Conservation (phyloP, 2,888 invertebrate species). For the Drosophila atripex region DNA sequence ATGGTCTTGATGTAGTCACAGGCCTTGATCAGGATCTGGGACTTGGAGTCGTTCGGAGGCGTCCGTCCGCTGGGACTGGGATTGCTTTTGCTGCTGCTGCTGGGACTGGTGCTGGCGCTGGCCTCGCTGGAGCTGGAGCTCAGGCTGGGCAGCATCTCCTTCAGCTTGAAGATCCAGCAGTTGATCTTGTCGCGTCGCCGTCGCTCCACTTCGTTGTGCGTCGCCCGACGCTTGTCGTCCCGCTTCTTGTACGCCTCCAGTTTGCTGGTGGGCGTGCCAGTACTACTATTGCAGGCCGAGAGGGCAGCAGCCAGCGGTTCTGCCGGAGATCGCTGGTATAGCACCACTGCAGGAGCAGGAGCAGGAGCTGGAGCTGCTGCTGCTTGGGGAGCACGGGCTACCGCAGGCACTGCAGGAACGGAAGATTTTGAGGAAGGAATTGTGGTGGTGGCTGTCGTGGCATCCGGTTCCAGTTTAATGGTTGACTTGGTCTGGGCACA, state of each 20-base stretch:
- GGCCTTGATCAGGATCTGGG: conserved; percentile 96
- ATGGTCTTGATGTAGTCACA: conserved; percentile 96
- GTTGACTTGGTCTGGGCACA: conserved; percentile 36
- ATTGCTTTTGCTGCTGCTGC: conserved; percentile 32
- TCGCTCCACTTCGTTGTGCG: conserved; percentile 98
- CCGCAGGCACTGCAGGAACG: background rate
- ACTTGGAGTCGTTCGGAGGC: conserved; percentile 91
- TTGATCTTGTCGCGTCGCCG: conserved; percentile 97
- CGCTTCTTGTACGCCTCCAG: conserved; percentile 85
- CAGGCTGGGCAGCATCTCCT: conserved; percentile 92
- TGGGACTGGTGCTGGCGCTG: conserved; percentile 11
- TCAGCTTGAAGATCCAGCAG: conserved; percentile 96
- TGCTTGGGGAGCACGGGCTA: conserved; percentile 11
- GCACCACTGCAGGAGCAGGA: background rate
- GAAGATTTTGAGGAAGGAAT: conserved; percentile 1
- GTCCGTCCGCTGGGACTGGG: conserved; percentile 78
- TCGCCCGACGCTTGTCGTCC: conserved; percentile 94
- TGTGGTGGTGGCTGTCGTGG: background rate
- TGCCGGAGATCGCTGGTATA: background rate
- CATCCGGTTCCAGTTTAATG: conserved; percentile 70
- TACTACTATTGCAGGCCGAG: background rate
- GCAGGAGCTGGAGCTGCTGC: conserved; percentile 6
- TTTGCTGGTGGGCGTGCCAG: conserved; percentile 51
- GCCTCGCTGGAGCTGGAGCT: conserved; percentile 56
- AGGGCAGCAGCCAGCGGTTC: background rate